Percentiles rank a stretch among this genome's conserved stretches.
phyloP scores from a whole-genome alignment of 2,888 invertebrate genomes.

The Drosophila kanekoi region DNA sequence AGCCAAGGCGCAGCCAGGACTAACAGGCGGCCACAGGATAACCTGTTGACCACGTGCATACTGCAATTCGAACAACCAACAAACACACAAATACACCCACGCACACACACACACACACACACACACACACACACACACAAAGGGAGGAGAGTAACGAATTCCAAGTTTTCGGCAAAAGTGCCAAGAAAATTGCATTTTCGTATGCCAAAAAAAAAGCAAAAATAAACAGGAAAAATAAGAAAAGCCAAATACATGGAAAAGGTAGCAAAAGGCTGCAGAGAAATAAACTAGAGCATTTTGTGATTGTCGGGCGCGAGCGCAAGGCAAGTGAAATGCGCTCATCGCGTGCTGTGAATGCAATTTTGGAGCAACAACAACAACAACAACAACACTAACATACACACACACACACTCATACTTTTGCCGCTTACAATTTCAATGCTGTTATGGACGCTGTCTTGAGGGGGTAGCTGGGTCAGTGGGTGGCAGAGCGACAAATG shows the following conservation, averaged over 20 bases:
- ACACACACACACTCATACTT: slow-evolving; percentile 10
- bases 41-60: slow-evolving; percentile 80
- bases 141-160: slow-evolving; percentile 31
- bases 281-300: slow-evolving; percentile 76
- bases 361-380: slow-evolving; percentile 48
- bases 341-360: slow-evolving; percentile 80
- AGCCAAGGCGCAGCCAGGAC: slow-evolving; percentile 45
- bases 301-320: slow-evolving; percentile 42
- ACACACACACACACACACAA: slow-evolving; percentile 20
- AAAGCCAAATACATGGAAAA: slow-evolving; percentile 63
- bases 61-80: slow-evolving; percentile 64
- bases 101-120: slow-evolving; percentile 22
- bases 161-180: slow-evolving; percentile 77
- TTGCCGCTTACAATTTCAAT: slow-evolving; percentile 49
- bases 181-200: slow-evolving; percentile 80
- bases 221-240: slow-evolving; percentile 9
- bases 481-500: slow-evolving; percentile 69
- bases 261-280: slow-evolving; percentile 73
- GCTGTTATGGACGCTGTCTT: slow-evolving; percentile 11
- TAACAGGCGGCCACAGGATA: slow-evolving; percentile 66
- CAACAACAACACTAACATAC: slow-evolving; percentile 21
- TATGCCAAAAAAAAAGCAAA: slow-evolving; percentile 26
- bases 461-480: not conserved
- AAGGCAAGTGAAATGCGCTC: slow-evolving; percentile 67
- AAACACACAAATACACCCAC: slow-evolving; percentile 22